Evolutionary conservation across 2,888 invertebrate genomes (phyloP), one percentile per base, ranked within the genome.

Genomic region (Lagria hirta): DNA sequence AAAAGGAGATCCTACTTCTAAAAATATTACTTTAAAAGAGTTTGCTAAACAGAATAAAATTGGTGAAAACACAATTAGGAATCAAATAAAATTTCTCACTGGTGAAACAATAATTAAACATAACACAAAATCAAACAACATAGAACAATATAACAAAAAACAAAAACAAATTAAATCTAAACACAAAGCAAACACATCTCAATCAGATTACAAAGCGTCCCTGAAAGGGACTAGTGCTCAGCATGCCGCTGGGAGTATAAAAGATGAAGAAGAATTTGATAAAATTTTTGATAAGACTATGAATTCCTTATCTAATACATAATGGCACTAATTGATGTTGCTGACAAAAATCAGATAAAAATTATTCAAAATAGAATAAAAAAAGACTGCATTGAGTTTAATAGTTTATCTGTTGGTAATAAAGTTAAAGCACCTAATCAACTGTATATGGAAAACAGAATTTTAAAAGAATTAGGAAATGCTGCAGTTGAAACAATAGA

Each of bases 141-240:
- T 26, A 28, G 37, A 37, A 37, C 26, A 26, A 37, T 17, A 67
- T 2, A 77, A 76, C 1, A 63, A 73, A 15, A 58, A 27, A 27
- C 27, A 27, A 27, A 27, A 27, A 27, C 27, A 27, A 27, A 27
- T 27, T 27, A 27, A 27, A 70, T 28, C 81, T 79, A 62, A 78
- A 76, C 1, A 60, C 62, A 30, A 30, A 30, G 24, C 24, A 24
- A 24, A 24, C 24, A 24, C 24, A 24, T 24, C 32, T 32, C 32
- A 32, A 32, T 32, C 32, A 32, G 32, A 29, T 29, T 29, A 29
- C 29, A 14, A 29, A 29, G 29, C 29, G 29, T 29, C 29, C 29
- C 29, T 29, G 29, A 29, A 29, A 29, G 29, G 15, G 29, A 29
- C 29, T 29, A 29, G 15, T 29, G 29, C 29, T 29, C 32, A 32